These are phyloP conservation scores for Myanophis thanlyinensis DNA, from an alignment of 2,113 vertebrate species.

Conservation along the genomic window DNA sequence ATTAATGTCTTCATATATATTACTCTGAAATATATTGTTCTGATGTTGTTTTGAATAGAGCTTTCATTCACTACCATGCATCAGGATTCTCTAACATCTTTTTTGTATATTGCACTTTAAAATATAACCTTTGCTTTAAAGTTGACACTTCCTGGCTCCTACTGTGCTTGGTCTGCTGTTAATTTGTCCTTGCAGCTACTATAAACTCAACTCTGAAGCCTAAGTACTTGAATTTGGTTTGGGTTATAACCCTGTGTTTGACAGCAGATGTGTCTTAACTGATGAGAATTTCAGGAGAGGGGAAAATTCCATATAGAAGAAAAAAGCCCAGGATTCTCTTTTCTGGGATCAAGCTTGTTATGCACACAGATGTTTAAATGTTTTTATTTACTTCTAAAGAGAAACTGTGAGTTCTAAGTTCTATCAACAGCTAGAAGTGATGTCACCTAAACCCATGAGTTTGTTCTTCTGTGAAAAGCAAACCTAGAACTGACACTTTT, in stretches of 20 bases:
- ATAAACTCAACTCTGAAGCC: background rate
- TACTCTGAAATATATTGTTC: background rate
- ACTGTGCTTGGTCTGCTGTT: background rate
- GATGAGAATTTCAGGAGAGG: background rate
- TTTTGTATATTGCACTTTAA: background rate
- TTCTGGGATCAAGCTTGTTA: background rate
- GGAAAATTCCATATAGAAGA: background rate
- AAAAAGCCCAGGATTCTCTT: background rate
- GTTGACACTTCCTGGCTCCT: background rate
- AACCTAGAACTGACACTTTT: background rate
- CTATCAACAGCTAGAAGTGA: background rate
- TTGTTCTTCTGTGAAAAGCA: slow-evolving; percentile 24
- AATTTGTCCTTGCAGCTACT: background rate
- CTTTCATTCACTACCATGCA: slow-evolving; percentile 9
- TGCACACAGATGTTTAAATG: background rate
- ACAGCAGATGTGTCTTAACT: background rate
- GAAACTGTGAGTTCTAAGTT: background rate
- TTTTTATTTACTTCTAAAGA: background rate
- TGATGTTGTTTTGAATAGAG: background rate
- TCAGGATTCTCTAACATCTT: slow-evolving; percentile 17
- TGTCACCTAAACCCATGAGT: no score
- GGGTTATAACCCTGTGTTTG: background rate
- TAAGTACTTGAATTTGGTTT: background rate
- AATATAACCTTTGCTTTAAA: background rate
- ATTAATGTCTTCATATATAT: background rate